Evolutionary conservation across 1,140 invertebrate species (phyloP), one percentile per base, ranked within the genome.

Genomic region (Drosophila guanche): DNA sequence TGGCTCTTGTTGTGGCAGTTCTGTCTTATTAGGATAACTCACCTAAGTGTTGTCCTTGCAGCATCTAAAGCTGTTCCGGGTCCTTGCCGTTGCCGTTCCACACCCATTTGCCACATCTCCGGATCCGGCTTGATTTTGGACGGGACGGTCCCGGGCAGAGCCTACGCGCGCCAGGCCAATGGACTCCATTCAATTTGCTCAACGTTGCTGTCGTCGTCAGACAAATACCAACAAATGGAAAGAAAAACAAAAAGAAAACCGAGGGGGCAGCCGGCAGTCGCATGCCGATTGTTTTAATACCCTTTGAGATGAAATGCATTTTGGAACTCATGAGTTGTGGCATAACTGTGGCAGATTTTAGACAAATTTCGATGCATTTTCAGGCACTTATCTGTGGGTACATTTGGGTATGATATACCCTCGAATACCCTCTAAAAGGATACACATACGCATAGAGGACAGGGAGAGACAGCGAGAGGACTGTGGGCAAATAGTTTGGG

Each of bases 1-100:
- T 10, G 42, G 23, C 27, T 42, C 53, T 55, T 57, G 33, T 51
- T 65, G 73, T 45, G 40, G 42, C 75, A 59, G 55, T 78, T 72
- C 68, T 76, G 71, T 79, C 58, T 73, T 73, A 77, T 81, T 74
- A 58, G 63, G 42, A 16, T 41, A 54, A 48, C 22, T 51, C 42
- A 65, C 56, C 56, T 47, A 65, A 75, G 67, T 43, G 47, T 62
- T 43, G 57, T 40, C 41, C 33, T 14, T 41, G 10, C 33, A 37
- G 33, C 33, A 12, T 37, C 33, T 37, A 37, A 10, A 37, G 33
- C 4, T 37, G 10, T 37, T 37, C 10, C 10, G 33, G 33, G 42
- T 27, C 5, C 6, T 23, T 8, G 16, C 16, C n/a, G 5, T 27
- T 22, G 29, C 37, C 10, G 33, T 37, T 37, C 33, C 57, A 5